Percentiles rank a stretch among this genome's conserved stretches.
Evolutionary conservation across 2,113 vertebrate species (phyloP).

Genomic region (Carollia perspicillata): DNA sequence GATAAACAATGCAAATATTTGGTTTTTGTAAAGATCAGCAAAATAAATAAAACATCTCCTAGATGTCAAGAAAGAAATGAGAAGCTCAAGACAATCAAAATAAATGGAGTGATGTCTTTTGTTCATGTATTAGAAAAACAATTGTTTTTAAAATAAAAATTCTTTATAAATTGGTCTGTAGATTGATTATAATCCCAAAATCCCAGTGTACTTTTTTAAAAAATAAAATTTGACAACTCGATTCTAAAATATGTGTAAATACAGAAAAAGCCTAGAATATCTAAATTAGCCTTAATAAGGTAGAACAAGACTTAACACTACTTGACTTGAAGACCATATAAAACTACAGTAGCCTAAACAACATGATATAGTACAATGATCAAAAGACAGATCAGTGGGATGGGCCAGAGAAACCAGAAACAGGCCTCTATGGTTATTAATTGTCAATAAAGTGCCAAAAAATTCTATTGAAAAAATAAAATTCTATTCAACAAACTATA

Average conservation of each 20-base stretch:
- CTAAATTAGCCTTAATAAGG: neutral
- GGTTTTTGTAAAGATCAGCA: neutral
- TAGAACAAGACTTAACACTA: neutral
- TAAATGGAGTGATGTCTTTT: neutral
- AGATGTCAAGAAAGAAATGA: neutral
- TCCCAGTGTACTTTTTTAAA: neutral
- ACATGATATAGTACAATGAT: neutral
- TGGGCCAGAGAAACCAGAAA: neutral
- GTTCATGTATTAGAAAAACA: neutral
- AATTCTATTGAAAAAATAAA: neutral
- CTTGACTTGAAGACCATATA: neutral
- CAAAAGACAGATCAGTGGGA: neutral
- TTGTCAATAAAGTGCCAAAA: neutral
- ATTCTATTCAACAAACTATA: neutral
- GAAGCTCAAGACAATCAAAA: neutral
- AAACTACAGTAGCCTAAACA: neutral
- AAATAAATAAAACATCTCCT: neutral
- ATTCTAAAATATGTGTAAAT: neutral
- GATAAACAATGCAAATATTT: neutral
- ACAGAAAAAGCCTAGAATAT: neutral
- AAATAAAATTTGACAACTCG: neutral
- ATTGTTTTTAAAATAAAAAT: neutral
- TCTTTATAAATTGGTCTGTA: neutral
- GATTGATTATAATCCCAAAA: neutral
- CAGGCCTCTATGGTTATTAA: neutral